phyloP scores from a whole-genome alignment of 2,888 invertebrate genomes.

The Heliconius ethilla region DNA sequence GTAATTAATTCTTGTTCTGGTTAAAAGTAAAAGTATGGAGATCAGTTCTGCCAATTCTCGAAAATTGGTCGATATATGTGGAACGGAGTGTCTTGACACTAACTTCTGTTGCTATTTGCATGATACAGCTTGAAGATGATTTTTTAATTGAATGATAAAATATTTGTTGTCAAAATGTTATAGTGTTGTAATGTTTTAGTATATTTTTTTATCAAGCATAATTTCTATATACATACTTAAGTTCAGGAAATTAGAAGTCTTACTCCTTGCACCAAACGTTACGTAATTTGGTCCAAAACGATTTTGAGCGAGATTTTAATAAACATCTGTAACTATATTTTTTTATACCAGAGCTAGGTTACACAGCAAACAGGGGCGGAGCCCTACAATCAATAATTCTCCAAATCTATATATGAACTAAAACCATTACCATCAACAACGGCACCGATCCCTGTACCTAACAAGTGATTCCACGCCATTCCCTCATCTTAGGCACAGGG shows the following conservation, averaged over 20 bases:
- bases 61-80: not conserved
- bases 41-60: no score
- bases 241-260: no score
- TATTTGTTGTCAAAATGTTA: no score
- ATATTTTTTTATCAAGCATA: no score
- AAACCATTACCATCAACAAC: slow-evolving; percentile 33
- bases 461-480: slow-evolving; percentile 67
- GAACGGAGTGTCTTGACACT: not conserved
- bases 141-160: no score
- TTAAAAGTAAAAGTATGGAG: no score
- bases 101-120: not conserved
- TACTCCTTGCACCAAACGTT: no score
- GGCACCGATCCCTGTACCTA: slow-evolving; percentile 52
- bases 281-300: not conserved
- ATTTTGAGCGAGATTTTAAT: not conserved
- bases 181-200: no score
- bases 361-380: slow-evolving; percentile 5
- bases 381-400: slow-evolving; percentile 13
- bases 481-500: slow-evolving; percentile 63
- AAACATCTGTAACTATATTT: not conserved
- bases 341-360: not conserved
- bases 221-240: no score
- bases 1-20: not conserved
- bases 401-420: slow-evolving; percentile 28
- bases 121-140: no score